These are phyloP conservation scores for Bagarius yarrelli DNA, from an alignment of 2,113 vertebrate species.

Conservation along the genomic window DNA sequence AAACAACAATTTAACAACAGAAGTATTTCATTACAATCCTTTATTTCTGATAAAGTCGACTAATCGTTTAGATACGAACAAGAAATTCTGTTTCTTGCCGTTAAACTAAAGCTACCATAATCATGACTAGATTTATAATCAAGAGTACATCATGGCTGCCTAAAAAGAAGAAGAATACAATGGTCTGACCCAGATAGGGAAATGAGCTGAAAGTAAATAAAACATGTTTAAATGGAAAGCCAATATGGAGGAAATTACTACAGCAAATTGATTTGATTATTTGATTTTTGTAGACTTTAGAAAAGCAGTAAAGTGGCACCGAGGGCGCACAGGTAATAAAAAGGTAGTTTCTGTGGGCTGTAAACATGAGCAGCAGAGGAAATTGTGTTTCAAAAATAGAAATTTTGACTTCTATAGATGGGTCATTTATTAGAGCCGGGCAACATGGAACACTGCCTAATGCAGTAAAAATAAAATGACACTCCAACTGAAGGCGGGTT, in stretches of 20 bases:
- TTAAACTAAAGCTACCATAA: no score
- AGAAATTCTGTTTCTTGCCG: no score
- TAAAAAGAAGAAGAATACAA: background rate
- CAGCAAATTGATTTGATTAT: conserved; percentile 38
- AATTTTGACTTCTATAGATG: conserved; percentile 26
- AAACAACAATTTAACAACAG: no score
- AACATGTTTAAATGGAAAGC: background rate
- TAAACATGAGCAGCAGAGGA: conserved; percentile 28
- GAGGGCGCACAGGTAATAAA: conserved; percentile 1
- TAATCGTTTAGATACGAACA: no score
- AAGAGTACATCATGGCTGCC: background rate
- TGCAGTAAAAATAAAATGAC: conserved; percentile 14
- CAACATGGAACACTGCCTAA: conserved; percentile 15
- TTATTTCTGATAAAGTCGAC: no score
- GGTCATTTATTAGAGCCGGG: conserved; percentile 27
- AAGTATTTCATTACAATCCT: no score
- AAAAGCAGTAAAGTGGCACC: conserved; percentile 8
- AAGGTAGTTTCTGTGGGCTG: background rate
- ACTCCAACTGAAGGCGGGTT: background rate
- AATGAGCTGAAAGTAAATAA: conserved; percentile 16
- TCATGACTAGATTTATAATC: conserved; percentile 18
- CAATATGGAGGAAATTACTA: conserved; percentile 33
- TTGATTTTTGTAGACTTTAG: conserved; percentile 33
- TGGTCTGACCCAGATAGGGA: conserved; percentile 8
- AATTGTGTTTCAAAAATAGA: conserved; percentile 37